Conservation (phyloP, 2,888 invertebrate species). For the Drosophila eohydei region DNA sequence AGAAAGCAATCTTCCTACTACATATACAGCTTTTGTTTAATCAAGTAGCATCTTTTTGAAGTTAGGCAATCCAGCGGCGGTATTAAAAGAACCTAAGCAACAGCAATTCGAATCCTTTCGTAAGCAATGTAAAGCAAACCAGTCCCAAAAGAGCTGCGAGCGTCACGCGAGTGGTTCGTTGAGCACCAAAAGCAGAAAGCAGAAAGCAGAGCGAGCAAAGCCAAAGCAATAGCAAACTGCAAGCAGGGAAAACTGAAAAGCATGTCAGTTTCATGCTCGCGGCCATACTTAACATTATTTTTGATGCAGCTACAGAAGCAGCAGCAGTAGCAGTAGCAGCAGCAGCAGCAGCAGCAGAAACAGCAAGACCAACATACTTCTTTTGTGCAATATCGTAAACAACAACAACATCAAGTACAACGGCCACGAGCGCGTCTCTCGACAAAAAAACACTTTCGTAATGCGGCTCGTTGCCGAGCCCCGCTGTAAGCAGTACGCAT, state of each 20-base stretch:
- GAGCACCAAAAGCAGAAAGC: constrained; percentile 35
- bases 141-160: constrained; percentile 43
- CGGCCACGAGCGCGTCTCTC: constrained; percentile 35
- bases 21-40: neutral
- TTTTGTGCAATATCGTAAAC: constrained; percentile 63
- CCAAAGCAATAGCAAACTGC: constrained; percentile 39
- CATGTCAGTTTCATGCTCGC: constrained; percentile 80
- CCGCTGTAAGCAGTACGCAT: constrained; percentile 55
- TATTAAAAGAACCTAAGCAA: constrained; percentile 23
- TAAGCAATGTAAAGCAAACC: constrained; percentile 28
- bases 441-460: constrained; percentile 31
- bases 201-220: constrained; percentile 28
- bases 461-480: constrained; percentile 11
- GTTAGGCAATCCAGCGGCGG: neutral
- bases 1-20: neutral
- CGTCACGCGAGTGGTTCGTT: constrained; percentile 57
- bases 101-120: constrained; percentile 28
- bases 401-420: constrained; percentile 35
- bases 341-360: constrained; percentile 20
- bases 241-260: constrained; percentile 55
- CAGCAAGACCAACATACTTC: constrained; percentile 56
- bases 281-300: constrained; percentile 82
- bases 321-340: constrained; percentile 15
- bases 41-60: neutral
- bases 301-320: constrained; percentile 54